phyloP scores from a whole-genome alignment of 2,797 vertebrate species.

The Bradypus variegatus region DNA sequence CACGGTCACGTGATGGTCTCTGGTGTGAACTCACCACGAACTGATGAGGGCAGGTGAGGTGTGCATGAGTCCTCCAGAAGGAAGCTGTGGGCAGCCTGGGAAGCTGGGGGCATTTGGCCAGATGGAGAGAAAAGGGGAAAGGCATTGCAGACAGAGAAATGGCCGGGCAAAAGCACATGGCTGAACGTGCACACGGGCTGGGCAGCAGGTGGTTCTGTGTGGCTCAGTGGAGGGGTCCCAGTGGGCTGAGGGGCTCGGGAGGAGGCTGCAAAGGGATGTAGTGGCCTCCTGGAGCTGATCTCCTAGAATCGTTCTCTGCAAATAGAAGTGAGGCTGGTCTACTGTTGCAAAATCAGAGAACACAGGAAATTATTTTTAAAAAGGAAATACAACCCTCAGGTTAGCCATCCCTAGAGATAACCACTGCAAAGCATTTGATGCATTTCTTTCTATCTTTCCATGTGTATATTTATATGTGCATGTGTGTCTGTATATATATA shows the following conservation, averaged over 20 bases:
- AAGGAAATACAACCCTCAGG: slow-evolving; percentile 23
- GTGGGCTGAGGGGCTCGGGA: not conserved
- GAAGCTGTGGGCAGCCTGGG: not conserved
- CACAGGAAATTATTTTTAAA: slow-evolving; percentile 32
- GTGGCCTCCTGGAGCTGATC: not conserved
- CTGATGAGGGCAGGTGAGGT: accelerated
- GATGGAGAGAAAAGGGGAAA: not conserved
- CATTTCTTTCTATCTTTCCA: not conserved
- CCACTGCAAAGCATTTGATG: not conserved
- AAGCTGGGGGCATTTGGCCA: not conserved
- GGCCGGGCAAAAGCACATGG: accelerated
- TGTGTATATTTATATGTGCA: no score
- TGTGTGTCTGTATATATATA: no score
- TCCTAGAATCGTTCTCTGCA: not conserved
- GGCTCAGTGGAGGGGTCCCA: not conserved
- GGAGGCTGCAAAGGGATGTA: not conserved
- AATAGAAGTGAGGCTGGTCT: not conserved
- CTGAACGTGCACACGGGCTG: accelerated
- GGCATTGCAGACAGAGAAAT: not conserved
- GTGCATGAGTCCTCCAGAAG: not conserved
- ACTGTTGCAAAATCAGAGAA: slow-evolving; percentile 21
- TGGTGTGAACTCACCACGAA: accelerated
- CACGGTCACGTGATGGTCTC: no score
- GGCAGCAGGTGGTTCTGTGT: not conserved
- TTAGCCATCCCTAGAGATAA: slow-evolving; percentile 7